Evolutionary conservation across 2,113 vertebrate species (phyloP), one percentile per base, ranked within the genome.

Genomic region (Sula dactylatra): DNA sequence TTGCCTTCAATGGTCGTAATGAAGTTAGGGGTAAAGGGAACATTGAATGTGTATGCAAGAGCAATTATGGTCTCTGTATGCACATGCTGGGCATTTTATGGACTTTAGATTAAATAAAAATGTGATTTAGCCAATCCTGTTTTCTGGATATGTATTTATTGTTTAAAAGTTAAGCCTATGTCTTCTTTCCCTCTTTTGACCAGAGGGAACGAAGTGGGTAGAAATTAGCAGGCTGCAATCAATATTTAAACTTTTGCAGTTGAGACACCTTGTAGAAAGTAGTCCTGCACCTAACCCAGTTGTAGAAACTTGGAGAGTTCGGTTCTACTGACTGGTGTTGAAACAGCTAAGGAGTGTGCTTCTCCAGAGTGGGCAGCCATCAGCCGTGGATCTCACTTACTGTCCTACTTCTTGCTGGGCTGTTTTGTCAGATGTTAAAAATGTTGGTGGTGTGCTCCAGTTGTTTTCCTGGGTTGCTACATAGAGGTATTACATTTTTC

Each of bases 11-110:
- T 44, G 42, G 19, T 42, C 47, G 26, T 26, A 54, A 29, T 58
- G 21, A 36, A 45, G 64, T 27, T 40, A 58, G 22, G 17, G n/a
- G 31, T 58, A 66, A 86, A 72, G 64, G 54, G 52, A 69, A 47
- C 2, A 2, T 2, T 58, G 27, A 77, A 34, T 38, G 7, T 11
- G 25, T 55, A 2, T 26, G 7, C 65, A 50, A 45, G 67, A 72
- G 31, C 42, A 76, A 3, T 27, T 31, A 10, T 14, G 10, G 24
- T 61, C n/a, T 85, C 7, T 67, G 15, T 61, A 34, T 71, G 21
- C 2, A 1, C 26, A 12, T 29, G 44, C 2, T 0, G 49, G 49
- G 29, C 25, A 6, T 69, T 90, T 80, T 55, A 44, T 3, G 2
- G 64, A 67, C 10, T 59, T 55, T 2, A 56, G 32, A 16, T 66